A percentile compares a stretch with the other conserved stretches of the same genome.
These are phyloP conservation scores for Unio delphinus DNA, from an alignment of 2,888 invertebrate genomes.

Conservation along the genomic window DNA sequence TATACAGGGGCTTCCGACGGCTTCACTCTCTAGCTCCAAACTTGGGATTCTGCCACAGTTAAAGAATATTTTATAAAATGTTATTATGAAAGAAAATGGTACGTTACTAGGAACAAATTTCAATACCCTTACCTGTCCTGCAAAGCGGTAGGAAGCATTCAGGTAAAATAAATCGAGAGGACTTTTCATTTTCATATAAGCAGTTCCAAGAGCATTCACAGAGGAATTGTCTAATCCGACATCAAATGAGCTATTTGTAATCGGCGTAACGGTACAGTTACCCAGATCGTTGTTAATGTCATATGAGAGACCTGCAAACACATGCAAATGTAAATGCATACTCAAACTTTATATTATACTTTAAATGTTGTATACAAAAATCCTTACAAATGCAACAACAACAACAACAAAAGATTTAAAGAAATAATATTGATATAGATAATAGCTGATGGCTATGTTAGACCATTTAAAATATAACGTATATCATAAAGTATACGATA, in stretches of 20 bases:
- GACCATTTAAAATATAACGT: too few relatives aligned
- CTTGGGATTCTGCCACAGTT: too few relatives aligned
- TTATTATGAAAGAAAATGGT: not conserved
- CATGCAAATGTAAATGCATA: not conserved
- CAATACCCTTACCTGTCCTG: constrained; percentile 51
- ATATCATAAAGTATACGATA: too few relatives aligned
- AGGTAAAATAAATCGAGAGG: constrained; percentile 54
- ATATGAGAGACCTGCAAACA: constrained; percentile 53
- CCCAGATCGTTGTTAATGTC: constrained; percentile 51
- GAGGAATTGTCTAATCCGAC: constrained; percentile 16
- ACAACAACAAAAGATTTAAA: too few relatives aligned
- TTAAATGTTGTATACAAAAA: too few relatives aligned
- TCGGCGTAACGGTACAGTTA: constrained; percentile 55
- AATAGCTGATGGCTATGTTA: too few relatives aligned
- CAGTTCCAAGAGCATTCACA: constrained; percentile 19
- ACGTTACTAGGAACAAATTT: not conserved
- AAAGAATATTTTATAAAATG: not conserved
- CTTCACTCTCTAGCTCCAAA: too few relatives aligned
- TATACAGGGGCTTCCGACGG: too few relatives aligned
- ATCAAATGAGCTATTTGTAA: constrained; percentile 39
- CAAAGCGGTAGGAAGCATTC: constrained; percentile 50
- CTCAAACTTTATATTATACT: too few relatives aligned
- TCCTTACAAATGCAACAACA: too few relatives aligned
- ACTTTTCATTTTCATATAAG: constrained; percentile 45
- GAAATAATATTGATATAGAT: too few relatives aligned